Base-by-base conservation (phyloP, 2,888 invertebrate genomes). In the Marasmarcha lunaedactyla region DNA sequence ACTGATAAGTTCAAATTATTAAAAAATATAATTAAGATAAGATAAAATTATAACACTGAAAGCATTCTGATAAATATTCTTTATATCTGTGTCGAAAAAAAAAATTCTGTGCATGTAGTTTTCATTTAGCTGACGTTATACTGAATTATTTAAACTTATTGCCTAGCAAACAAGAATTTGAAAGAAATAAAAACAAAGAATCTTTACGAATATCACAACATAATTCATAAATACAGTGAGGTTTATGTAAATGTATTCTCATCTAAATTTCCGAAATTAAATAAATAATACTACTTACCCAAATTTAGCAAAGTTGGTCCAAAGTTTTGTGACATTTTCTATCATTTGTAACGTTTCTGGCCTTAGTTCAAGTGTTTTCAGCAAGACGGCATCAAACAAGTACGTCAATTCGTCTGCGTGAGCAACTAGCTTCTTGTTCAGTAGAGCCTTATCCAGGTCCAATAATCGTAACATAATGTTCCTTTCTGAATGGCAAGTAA, bases 281-380 rank as follows among this genome's bases (percentile, higher is more conserved):
- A n/a, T n/a, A n/a, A n/a, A n/a, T n/a, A n/a, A n/a, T n/a, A n/a
- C n/a, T 34, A 25, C 61, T 57, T 44, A 68, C 66, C 68, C 69
- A 33, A 47, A 55, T 54, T 63, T 66, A 30, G 65, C 65, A 20
- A 69, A 63, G 42, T 69, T 61, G 0, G 64, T 60, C 59, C 61
- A 64, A 12, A 69, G 48, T 14, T 43, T 55, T 1, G 60, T 57
- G 2, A 61, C 46, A 38, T 44, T 55, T 4, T 61, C 46, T 13
- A 67, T 57, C 39, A 62, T 42, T 40, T 47, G 38, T 15, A 50
- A 60, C 1, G 47, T 45, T 11, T 40, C 36, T 1, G 58, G 50
- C 2, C 49, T 37, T 2, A 43, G 36, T 12, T 54, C 42, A n/a
- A 55, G 33, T 2, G 43, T 47, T 1, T 37, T 5, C 4, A 44